A percentile compares a stretch with the other conserved stretches of the same genome.
These are phyloP conservation scores for Sminthurides aquaticus DNA, from an alignment of 2,888 invertebrate genomes.

Conservation along the genomic window DNA sequence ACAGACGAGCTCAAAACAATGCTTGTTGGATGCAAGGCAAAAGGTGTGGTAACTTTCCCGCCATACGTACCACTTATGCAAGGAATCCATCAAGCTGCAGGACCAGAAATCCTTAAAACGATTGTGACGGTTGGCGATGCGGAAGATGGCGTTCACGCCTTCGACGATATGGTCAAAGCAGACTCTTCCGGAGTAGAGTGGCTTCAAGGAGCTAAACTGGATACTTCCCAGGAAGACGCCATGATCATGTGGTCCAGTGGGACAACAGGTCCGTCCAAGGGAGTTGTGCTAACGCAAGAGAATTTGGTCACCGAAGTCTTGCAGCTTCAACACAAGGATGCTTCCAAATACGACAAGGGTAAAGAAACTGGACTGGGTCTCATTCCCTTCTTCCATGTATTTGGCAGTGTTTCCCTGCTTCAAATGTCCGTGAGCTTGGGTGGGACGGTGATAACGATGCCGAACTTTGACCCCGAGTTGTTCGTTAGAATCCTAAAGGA, in stretches of 20 bases:
- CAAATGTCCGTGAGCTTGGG: slow-evolving; percentile 57
- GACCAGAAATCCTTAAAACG: slow-evolving; percentile 8
- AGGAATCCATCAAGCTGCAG: slow-evolving; percentile 4
- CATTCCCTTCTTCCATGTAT: slow-evolving; percentile 50
- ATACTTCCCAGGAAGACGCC: slow-evolving; percentile 26
- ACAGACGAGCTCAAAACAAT: slow-evolving; percentile 29
- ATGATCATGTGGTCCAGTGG: slow-evolving; percentile 29
- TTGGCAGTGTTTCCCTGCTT: slow-evolving; percentile 63
- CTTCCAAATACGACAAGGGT: neutral
- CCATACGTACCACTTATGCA: slow-evolving; percentile 19
- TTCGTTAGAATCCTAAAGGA: slow-evolving; percentile 60
- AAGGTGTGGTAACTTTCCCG: slow-evolving; percentile 29
- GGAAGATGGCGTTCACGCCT: slow-evolving; percentile 31
- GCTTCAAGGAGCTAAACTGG: slow-evolving; percentile 24
- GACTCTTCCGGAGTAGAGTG: slow-evolving; percentile 26
- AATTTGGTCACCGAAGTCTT: slow-evolving; percentile 11
- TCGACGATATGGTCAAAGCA: slow-evolving; percentile 36
- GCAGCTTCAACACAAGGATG: neutral
- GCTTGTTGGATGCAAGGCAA: slow-evolving; percentile 25
- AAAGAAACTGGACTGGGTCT: slow-evolving; percentile 28
- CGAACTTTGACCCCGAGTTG: slow-evolving; percentile 63
- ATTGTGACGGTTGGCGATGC: slow-evolving; percentile 32
- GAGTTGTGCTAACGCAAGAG: slow-evolving; percentile 56
- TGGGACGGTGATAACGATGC: slow-evolving; percentile 54
- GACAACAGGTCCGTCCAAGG: slow-evolving; percentile 63